Percentiles rank a stretch among this genome's conserved stretches.
phyloP scores from a whole-genome alignment of 2,113 vertebrate genomes.

The Pomatorhinus ruficollis region DNA sequence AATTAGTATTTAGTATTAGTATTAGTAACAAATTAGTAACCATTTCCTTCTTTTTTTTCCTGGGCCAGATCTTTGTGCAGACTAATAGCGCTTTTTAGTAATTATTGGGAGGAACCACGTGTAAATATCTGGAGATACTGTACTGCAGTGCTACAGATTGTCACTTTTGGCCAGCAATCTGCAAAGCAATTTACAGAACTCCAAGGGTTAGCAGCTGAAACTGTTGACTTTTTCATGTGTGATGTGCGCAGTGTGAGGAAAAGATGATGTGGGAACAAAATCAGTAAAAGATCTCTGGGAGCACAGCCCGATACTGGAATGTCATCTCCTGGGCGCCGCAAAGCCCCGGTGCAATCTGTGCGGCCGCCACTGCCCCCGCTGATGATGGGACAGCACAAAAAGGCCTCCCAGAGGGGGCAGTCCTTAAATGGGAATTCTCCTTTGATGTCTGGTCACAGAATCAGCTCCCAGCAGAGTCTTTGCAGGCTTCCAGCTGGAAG shows the following conservation, averaged over 20 bases:
- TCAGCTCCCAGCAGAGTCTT: constrained; percentile 28
- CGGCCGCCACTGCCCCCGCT: neutral
- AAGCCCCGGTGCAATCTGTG: neutral
- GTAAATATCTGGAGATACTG: neutral
- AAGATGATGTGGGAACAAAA: constrained; percentile 40
- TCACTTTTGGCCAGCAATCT: neutral
- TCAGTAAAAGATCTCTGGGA: constrained; percentile 32
- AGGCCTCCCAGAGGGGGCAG: constrained; percentile 49
- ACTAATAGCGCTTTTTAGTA: neutral
- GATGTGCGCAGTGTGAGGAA: constrained; percentile 26
- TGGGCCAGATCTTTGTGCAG: neutral
- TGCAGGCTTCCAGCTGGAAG: constrained; percentile 49
- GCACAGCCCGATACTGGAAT: neutral
- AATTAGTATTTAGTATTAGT: too few species aligned
- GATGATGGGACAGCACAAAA: neutral
- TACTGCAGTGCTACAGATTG: neutral
- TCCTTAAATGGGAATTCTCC: neutral
- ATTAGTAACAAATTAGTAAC: neutral
- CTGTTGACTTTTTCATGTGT: constrained; percentile 36
- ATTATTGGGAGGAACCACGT: neutral
- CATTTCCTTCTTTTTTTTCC: neutral
- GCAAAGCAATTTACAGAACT: constrained; percentile 14
- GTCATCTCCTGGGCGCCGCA: neutral
- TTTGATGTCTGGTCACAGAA: constrained; percentile 61
- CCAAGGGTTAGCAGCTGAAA: constrained; percentile 37